Evolutionary conservation across 2,888 invertebrate genomes (phyloP), one percentile per base, ranked within the genome.

Genomic region (Zootermopsis nevadensis): DNA sequence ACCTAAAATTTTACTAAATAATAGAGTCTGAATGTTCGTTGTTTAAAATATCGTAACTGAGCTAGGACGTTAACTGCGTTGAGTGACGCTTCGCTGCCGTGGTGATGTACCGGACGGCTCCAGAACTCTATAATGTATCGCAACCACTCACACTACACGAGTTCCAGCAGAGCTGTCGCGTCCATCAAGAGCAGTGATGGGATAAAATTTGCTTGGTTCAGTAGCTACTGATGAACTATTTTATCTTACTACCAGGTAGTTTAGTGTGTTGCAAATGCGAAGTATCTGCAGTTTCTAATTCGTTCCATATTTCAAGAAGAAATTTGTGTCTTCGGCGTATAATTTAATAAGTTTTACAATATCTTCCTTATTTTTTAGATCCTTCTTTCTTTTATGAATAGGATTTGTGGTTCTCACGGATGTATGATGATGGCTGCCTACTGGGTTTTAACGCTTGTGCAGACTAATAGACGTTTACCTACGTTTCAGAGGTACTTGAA

Each of bases 11-110:
- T 7, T n/a, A n/a, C 12, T n/a, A 60, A 60, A 27, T 60, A 60
- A 60, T 27, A 55, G 22, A 24, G 27, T 24, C 4, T 48, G 60
- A 27, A 60, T 1, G n/a, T 24, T 24, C 27, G 4, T 60, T 69
- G 38, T 74, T 74, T 38, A 74, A 74, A 74, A 42, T 38, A 10
- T 74, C n/a, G 24, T n/a, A 38, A 38, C 33, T 74, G n/a, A 42
- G 38, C 6, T 33, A 42, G 24, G 10, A 38, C 74, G 74, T 22
- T 33, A n/a, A 42, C 74, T n/a, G 31, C 15, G 35, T 4, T 60
- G 38, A 74, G 35, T 74, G 74, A 74, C 74, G n/a, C n/a, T n/a
- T 24, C 22, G 0, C 74, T 38, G 35, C 22, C 35, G 15, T 12
- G 27, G 12, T 60, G 60, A 60, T n/a, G 15, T 19, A 3, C 69